phyloP scores from a whole-genome alignment of 2,113 vertebrate species.

The Macrotis lagotis region DNA sequence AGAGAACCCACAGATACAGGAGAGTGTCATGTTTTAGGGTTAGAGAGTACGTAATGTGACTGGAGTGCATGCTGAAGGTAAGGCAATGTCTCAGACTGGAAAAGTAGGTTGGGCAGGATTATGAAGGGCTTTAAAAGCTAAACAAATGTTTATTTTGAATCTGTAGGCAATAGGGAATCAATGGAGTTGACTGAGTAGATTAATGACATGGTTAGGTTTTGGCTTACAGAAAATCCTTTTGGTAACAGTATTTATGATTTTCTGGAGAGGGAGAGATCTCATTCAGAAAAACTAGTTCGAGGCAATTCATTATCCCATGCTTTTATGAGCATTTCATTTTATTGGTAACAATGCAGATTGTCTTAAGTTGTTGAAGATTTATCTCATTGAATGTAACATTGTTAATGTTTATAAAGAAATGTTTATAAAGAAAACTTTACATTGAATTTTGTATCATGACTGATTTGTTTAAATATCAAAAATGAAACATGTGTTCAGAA shows the following conservation, averaged over 20 bases:
- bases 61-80: too few relatives aligned
- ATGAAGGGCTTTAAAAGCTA: too few relatives aligned
- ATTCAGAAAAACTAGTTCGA: not conserved
- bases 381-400: not conserved
- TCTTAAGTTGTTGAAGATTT: not conserved
- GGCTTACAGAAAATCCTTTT: too few relatives aligned
- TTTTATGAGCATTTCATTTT: not conserved
- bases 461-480: not conserved
- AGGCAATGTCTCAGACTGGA: too few relatives aligned
- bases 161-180: too few relatives aligned
- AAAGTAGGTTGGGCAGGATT: too few relatives aligned
- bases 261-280: not conserved
- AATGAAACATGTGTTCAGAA: not conserved
- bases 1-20: too few relatives aligned
- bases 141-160: too few relatives aligned
- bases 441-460: not conserved
- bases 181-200: too few relatives aligned
- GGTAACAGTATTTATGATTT: not conserved
- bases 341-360: not conserved
- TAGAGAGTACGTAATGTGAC: too few relatives aligned
- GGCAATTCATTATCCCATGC: not conserved
- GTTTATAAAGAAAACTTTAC: not conserved
- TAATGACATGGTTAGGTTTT: too few relatives aligned
- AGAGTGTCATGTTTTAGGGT: too few relatives aligned
- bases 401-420: not conserved